Evolutionary conservation across 1,140 invertebrate species (phyloP).

Genomic region (Heliconius melpomene): DNA sequence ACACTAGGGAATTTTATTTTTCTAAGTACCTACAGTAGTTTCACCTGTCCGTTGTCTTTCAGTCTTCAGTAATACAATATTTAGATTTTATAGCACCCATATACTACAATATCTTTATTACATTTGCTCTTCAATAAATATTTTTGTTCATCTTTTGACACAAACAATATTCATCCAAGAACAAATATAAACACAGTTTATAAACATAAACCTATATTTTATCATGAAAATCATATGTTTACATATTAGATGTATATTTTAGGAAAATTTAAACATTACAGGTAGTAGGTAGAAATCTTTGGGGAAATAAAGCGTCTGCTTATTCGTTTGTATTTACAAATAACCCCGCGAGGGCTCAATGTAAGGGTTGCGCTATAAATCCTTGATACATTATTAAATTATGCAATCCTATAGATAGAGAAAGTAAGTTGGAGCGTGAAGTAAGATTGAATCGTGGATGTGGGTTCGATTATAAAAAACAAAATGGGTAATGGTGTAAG

Average conservation of each 20-base stretch:
- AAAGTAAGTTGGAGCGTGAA: neutral
- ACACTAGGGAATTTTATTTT: too few species aligned
- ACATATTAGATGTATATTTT: neutral
- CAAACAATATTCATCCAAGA: neutral
- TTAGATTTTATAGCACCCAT: too few species aligned
- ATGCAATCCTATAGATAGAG: neutral
- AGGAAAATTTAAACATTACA: neutral
- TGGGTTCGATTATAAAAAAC: neutral
- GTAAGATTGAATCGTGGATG: neutral
- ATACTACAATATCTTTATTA: too few species aligned
- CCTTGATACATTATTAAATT: conserved; percentile 24
- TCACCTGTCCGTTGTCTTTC: too few species aligned
- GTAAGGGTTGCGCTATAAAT: conserved; percentile 19
- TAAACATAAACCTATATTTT: too few species aligned
- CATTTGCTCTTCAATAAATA: too few species aligned
- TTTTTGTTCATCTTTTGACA: too few species aligned
- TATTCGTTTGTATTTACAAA: conserved; percentile 25
- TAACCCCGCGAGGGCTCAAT: neutral
- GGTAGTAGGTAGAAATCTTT: neutral
- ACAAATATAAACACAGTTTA: neutral
- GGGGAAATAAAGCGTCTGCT: neutral
- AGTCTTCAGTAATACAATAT: too few species aligned
- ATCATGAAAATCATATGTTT: too few species aligned
- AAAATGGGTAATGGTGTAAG: neutral
- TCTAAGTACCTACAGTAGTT: too few species aligned